Percentiles rank a stretch among this genome's conserved stretches.
phyloP scores from a whole-genome alignment of 2,888 invertebrate species.

The Troides aeacus region DNA sequence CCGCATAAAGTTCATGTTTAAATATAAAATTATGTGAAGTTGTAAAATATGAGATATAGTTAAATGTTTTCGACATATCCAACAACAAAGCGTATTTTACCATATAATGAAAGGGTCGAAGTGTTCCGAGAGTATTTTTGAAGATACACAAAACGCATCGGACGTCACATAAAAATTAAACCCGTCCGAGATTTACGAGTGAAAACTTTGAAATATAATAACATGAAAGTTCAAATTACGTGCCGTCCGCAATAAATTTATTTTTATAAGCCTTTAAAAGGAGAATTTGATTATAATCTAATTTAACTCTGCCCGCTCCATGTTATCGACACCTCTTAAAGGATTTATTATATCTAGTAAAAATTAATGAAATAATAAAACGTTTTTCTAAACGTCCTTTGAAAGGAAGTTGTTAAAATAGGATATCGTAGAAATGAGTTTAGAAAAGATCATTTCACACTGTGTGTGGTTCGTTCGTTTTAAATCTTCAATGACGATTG shows the following conservation, averaged over 20 bases:
- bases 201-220: conserved; percentile 75
- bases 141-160: conserved; percentile 48
- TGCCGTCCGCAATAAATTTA: conserved; percentile 63
- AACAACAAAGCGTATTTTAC: conserved; percentile 11
- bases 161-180: conserved; percentile 71
- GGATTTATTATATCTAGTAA: conserved; percentile 16
- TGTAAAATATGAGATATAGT: background rate
- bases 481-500: too few species aligned
- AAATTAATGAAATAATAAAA: conserved; percentile 16
- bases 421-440: too few species aligned
- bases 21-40: too few species aligned
- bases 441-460: too few species aligned
- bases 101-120: conserved; percentile 20
- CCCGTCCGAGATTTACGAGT: conserved; percentile 64
- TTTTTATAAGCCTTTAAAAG: conserved; percentile 51
- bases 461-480: too few species aligned
- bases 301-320: conserved; percentile 21
- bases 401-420: background rate
- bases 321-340: conserved; percentile 32
- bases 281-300: conserved; percentile 27
- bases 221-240: conserved; percentile 66
- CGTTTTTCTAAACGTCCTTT: background rate
- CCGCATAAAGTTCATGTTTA: too few species aligned
- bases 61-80: background rate
- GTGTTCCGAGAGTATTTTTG: conserved; percentile 29